These are phyloP conservation scores for Symphodus melops DNA, from an alignment of 2,113 vertebrate genomes.

Conservation along the genomic window DNA sequence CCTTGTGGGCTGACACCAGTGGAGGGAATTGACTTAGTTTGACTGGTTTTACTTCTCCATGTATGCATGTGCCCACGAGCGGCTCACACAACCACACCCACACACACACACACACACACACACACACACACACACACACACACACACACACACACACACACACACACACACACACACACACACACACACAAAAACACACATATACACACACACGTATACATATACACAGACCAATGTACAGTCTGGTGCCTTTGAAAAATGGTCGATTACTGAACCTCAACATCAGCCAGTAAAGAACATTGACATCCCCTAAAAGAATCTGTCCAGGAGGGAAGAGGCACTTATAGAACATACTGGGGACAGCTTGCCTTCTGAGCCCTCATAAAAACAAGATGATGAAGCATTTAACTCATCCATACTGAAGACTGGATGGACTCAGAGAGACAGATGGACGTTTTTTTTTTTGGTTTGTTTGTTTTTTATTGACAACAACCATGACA, in stretches of 20 bases:
- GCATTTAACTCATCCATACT: slow-evolving; percentile 41
- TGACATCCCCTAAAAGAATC: slow-evolving; percentile 32
- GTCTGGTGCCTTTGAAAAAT: slow-evolving; percentile 82
- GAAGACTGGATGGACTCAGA: slow-evolving; percentile 44
- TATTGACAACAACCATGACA: slow-evolving; percentile 37
- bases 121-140: slow-evolving; percentile 58
- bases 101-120: slow-evolving; percentile 1
- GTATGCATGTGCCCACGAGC: slow-evolving; percentile 73
- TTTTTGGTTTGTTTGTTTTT: too few relatives aligned
- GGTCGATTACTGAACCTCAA: slow-evolving; percentile 71
- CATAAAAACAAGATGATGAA: slow-evolving; percentile 8
- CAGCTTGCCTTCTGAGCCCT: slow-evolving; percentile 26
- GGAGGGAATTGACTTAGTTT: slow-evolving; percentile 67
- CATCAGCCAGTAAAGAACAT: slow-evolving; percentile 70
- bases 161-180: too few relatives aligned
- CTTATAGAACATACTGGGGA: not conserved
- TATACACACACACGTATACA: slow-evolving; percentile 52
- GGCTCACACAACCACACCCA: slow-evolving; percentile 55
- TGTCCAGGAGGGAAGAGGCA: slow-evolving; percentile 26
- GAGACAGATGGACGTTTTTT: slow-evolving; percentile 14
- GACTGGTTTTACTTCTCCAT: slow-evolving; percentile 73
- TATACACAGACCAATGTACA: slow-evolving; percentile 74
- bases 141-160: slow-evolving; percentile 2
- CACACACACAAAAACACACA: too few relatives aligned
- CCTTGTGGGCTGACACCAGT: slow-evolving; percentile 78